Percentiles rank a stretch among this genome's conserved stretches.
phyloP scores from a whole-genome alignment of 2,797 vertebrate species.

The Carcharodon carcharias region DNA sequence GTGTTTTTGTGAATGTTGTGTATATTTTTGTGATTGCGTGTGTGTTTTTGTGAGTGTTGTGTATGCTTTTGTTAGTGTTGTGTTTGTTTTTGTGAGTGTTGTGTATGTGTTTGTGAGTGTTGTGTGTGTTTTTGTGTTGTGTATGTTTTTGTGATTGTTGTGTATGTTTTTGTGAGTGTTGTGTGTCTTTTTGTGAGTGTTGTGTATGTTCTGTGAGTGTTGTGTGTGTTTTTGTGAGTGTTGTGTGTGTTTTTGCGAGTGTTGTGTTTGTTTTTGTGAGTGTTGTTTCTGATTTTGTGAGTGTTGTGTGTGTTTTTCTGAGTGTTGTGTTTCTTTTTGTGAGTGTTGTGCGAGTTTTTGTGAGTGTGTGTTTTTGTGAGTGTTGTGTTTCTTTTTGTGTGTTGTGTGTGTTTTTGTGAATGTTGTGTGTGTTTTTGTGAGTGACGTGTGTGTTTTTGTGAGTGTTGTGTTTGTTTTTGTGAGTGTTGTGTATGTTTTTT shows the following conservation, averaged over 20 bases:
- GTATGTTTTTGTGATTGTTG: no score
- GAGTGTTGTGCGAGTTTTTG: neutral
- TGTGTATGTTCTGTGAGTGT: neutral
- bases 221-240: neutral
- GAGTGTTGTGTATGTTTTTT: neutral
- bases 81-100: neutral
- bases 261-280: no score
- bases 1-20: no score
- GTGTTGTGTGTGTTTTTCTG: no score
- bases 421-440: no score
- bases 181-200: neutral
- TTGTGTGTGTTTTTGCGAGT: neutral
- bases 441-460: no score
- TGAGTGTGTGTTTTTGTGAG: neutral
- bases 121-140: no score
- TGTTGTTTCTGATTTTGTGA: no score
- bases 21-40: no score
- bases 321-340: no score
- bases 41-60: neutral
- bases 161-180: neutral
- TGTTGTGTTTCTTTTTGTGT: no score
- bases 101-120: neutral
- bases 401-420: neutral
- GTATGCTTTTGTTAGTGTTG: neutral
- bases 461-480: no score